Evolutionary conservation across 2,797 vertebrate genomes (phyloP), one percentile per base, ranked within the genome.

Genomic region (Protosalanx chinensis): DNA sequence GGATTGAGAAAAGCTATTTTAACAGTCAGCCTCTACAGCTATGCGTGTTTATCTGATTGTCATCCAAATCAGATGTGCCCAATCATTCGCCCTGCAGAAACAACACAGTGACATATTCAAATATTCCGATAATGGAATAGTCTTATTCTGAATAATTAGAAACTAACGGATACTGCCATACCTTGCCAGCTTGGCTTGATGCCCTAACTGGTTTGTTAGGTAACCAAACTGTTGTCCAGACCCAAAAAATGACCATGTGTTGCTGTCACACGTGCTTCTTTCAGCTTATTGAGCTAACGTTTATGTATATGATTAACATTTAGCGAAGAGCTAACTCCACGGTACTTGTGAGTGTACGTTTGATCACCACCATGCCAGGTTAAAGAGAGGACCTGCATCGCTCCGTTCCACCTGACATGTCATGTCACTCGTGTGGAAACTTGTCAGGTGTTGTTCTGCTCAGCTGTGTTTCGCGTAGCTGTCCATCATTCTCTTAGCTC

Each of bases 401-500:
- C 56, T 65, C 51, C 46, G 51, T 70, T 80, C 77, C 64, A 77
- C 70, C 62, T 76, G 82, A 82, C 66, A 74, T 32, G 29, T 41
- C 37, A 56, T 53, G 75, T 62, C 79, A 71, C 72, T 88, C 79
- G 67, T 75, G 86, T 72, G 81, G 85, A 87, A 88, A 84, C 79
- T 80, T 81, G 88, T 85, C 86, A 86, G 83, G 79, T 83, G 82
- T 84, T 49, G 49, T 76, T 75, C 82, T 82, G 76, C 77, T 77
- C 76, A 49, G 23, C 77, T 30, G 71, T 81, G 81, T 86, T 75
- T 86, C 67, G 5, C 78, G 67, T 73, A 86, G 80, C 81, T 71
- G 84, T 88, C 86, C 88, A 87, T 88, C 86, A 84, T 85, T 77
- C 83, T 81, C 76, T 72, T 72, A 76, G 79, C 82, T 86, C 78